A percentile compares a stretch with the other conserved stretches of the same genome.
Conservation (phyloP, 2,113 vertebrate species). For the Caretta caretta region DNA sequence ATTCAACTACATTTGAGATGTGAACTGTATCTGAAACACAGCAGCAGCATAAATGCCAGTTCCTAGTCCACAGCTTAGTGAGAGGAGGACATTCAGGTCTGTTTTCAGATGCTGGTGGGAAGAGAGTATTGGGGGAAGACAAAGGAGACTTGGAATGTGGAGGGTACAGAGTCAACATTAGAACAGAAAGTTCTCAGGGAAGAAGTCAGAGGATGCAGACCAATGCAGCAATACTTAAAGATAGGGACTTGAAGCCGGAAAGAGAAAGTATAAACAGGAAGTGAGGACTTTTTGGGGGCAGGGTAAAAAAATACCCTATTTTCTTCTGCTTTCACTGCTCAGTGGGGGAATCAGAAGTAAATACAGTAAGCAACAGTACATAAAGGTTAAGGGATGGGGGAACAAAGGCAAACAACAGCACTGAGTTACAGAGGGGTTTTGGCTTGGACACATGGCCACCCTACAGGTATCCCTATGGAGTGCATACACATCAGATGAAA, state of each 20-base stretch:
- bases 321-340: neutral
- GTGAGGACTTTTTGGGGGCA: neutral
- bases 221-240: neutral
- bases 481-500: neutral
- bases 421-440: neutral
- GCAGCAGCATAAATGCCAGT: neutral
- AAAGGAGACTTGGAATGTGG: neutral
- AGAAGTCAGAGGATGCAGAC: neutral
- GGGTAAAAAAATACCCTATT: neutral
- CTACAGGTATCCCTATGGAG: neutral
- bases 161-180: neutral
- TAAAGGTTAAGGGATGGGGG: neutral
- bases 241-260: neutral
- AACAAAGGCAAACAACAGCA: neutral
- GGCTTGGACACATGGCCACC: neutral
- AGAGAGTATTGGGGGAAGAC: neutral
- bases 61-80: neutral
- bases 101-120: neutral
- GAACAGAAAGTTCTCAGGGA: neutral
- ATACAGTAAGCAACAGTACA: neutral
- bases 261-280: neutral
- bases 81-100: neutral
- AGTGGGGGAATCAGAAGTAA: neutral
- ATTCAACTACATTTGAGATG: neutral
- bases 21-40: neutral